A percentile compares a stretch with the other conserved stretches of the same genome.
Evolutionary conservation across 2,113 vertebrate species (phyloP).

Genomic region (Aegypius monachus): DNA sequence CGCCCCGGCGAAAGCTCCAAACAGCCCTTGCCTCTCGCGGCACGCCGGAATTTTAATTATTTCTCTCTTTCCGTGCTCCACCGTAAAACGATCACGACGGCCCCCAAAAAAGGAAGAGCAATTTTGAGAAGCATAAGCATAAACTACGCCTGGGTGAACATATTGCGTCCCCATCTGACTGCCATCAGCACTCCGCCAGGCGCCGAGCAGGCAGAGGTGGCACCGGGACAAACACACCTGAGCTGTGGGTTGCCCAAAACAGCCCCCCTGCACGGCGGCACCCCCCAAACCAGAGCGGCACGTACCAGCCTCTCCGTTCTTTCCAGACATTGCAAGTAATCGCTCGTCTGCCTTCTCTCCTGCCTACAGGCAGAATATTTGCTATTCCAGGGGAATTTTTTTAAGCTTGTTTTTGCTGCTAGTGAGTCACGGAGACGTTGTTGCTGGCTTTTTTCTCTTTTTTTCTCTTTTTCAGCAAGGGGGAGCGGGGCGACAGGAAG

Average conservation of each 20-base stretch:
- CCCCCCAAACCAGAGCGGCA: fast-evolving
- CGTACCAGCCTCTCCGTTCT: background rate
- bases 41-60: background rate
- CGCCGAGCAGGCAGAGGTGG: background rate
- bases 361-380: background rate
- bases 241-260: background rate
- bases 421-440: background rate
- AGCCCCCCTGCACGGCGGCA: fast-evolving
- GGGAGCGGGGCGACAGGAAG: background rate
- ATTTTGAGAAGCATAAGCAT: conserved; percentile 17
- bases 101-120: background rate
- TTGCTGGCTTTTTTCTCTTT: background rate
- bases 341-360: background rate
- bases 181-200: background rate
- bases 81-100: background rate
- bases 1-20: background rate
- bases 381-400: background rate
- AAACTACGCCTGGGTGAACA: conserved; percentile 14
- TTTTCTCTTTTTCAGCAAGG: background rate
- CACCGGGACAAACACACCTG: background rate
- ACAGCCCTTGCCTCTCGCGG: background rate
- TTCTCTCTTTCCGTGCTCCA: background rate
- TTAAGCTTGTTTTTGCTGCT: background rate
- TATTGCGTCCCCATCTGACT: background rate
- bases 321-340: background rate